Evolutionary conservation across 2,797 vertebrate genomes (phyloP).

Genomic region (Adelosebastes latens): DNA sequence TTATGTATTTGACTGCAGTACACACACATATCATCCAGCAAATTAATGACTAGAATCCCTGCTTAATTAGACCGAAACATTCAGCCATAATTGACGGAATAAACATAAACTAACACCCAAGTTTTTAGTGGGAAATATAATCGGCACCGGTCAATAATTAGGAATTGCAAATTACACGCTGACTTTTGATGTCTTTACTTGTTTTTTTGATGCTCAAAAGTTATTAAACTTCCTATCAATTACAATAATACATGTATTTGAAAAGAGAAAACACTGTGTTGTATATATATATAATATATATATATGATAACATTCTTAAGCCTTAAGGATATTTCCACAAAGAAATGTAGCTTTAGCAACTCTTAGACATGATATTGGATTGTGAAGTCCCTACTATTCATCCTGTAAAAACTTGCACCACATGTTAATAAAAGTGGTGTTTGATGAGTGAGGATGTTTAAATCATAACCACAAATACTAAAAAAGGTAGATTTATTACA

Average conservation of each 20-base stretch:
- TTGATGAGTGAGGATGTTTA: neutral
- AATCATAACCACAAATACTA: neutral
- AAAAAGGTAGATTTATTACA: neutral
- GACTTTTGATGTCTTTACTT: neutral
- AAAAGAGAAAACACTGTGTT: neutral
- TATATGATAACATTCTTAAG: too few species aligned
- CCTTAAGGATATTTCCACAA: neutral
- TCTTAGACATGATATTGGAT: neutral
- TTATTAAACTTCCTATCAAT: neutral
- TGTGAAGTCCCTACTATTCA: neutral
- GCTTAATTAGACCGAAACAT: constrained; percentile 16
- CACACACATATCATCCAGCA: constrained; percentile 10
- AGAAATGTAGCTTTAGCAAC: neutral
- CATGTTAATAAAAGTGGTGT: neutral
- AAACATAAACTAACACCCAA: neutral
- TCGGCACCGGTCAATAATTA: neutral
- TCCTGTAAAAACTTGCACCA: neutral
- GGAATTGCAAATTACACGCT: neutral
- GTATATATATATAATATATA: too few species aligned
- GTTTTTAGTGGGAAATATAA: neutral
- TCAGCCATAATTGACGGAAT: neutral
- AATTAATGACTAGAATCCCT: constrained; percentile 22
- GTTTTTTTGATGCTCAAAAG: neutral
- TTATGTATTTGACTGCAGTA: neutral
- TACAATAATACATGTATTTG: neutral